Evolutionary conservation across 2,888 invertebrate species (phyloP), one percentile per base, ranked within the genome.

Genomic region (Lasioglossum calceatum): DNA sequence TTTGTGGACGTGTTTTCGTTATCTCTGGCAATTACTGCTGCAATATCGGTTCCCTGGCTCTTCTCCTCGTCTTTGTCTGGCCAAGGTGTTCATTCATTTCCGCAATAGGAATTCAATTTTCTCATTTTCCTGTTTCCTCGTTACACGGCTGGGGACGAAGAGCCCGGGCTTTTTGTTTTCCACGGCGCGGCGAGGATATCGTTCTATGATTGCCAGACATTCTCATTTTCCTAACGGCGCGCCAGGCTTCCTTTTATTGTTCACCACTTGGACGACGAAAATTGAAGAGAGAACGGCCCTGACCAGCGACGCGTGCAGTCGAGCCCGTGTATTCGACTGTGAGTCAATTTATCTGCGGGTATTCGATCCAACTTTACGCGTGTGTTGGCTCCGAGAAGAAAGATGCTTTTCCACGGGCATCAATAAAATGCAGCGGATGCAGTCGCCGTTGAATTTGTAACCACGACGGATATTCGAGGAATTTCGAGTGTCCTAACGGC

Each of bases 81-180:
- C 42, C 19, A 19, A 4, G 36, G 14, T 47, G 74, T 79, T 67
- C 71, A 85, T 79, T 84, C 36, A 84, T 85, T 85, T 79, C 61
- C 61, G 50, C 74, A 79, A 79, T 44, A 36, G 67, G 74, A 79
- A 75, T 85, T 79, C 72, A 77, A 82, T 84, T 77, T 77, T 77
- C 58, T 72, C 72, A n/a, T 61, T 36, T 73, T 16, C 54, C 32
- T 16, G n/a, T 67, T 74, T 71, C 36, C 75, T 27, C 50, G 75
- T 61, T 75, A 42, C 70, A 39, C 19, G 23, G 5, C 27, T 7
- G 64, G 16, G 14, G 36, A 42, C 27, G 54, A 61, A 44, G 61
- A 16, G 47, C 36, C 14, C 44, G 44, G 1, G 42, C 14, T 44
- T 80, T 67, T 74, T 84, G 54, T 77, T 84, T 74, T 44, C 19